These are phyloP conservation scores for Psammodynastes pulverulentus DNA, from an alignment of 2,113 vertebrate genomes.

Conservation along the genomic window DNA sequence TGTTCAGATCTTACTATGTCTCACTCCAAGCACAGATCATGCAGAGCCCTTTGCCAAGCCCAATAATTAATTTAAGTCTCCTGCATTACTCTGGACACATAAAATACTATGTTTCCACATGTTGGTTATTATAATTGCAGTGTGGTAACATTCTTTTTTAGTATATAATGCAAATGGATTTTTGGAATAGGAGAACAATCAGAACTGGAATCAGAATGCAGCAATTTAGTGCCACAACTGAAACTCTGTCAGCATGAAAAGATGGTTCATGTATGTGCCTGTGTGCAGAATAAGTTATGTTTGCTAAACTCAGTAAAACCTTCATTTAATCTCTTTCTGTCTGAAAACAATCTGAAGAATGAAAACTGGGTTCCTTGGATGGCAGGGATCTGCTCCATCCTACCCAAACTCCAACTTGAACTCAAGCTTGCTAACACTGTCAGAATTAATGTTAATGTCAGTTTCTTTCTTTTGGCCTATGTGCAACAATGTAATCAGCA, in stretches of 20 bases:
- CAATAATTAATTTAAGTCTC: conserved; percentile 43
- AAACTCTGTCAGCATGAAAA: background rate
- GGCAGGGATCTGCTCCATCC: background rate
- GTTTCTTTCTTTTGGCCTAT: background rate
- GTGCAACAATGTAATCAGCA: background rate
- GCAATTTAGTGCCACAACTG: background rate
- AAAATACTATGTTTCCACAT: conserved; percentile 35
- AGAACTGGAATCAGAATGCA: background rate
- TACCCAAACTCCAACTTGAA: background rate
- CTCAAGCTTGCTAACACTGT: background rate
- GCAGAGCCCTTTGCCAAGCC: conserved; percentile 32
- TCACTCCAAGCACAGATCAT: conserved; percentile 43
- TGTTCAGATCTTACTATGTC: conserved; percentile 29
- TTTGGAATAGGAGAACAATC: background rate
- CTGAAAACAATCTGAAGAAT: background rate
- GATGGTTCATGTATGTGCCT: background rate
- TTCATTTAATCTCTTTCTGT: background rate
- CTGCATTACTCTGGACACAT: conserved; percentile 35
- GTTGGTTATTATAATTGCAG: background rate
- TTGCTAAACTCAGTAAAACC: background rate
- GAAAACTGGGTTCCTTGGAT: background rate
- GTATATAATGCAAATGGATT: background rate
- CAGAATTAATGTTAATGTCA: background rate
- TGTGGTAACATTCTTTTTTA: background rate
- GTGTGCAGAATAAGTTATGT: background rate